Evolutionary conservation across 2,113 vertebrate species (phyloP).

Genomic region (Pteruthius melanotis): DNA sequence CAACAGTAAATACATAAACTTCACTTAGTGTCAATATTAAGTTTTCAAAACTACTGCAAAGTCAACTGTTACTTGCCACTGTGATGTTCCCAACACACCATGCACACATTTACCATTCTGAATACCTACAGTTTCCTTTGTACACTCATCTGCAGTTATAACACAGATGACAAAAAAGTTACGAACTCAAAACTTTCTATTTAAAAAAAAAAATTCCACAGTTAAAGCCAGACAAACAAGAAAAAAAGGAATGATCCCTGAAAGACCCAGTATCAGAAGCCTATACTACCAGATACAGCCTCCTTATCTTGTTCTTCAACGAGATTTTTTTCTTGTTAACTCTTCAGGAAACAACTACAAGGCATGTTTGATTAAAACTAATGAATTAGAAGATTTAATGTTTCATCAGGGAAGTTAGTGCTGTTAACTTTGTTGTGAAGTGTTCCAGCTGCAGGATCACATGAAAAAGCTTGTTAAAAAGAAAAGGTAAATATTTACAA

Average conservation of each 20-base stretch:
- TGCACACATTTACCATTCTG: neutral
- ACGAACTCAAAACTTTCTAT: neutral
- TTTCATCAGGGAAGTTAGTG: neutral
- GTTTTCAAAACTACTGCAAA: neutral
- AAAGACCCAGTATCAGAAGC: neutral
- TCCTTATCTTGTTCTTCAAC: neutral
- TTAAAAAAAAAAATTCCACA: neutral
- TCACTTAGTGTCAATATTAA: neutral
- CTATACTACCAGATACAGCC: neutral
- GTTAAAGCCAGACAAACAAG: neutral
- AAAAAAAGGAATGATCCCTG: neutral
- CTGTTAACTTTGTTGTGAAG: neutral
- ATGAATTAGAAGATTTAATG: neutral
- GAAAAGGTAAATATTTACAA: slow-evolving; percentile 23
- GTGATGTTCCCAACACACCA: neutral
- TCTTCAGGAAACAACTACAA: neutral
- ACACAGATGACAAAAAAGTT: neutral
- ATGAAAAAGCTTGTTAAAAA: neutral
- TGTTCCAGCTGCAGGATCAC: neutral
- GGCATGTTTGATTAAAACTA: neutral
- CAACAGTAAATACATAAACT: neutral
- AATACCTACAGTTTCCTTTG: neutral
- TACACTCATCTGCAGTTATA: neutral
- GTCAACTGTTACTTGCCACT: neutral
- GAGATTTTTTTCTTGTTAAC: neutral